phyloP scores from a whole-genome alignment of 1,140 invertebrate genomes.

The Palaemon carinicauda region DNA sequence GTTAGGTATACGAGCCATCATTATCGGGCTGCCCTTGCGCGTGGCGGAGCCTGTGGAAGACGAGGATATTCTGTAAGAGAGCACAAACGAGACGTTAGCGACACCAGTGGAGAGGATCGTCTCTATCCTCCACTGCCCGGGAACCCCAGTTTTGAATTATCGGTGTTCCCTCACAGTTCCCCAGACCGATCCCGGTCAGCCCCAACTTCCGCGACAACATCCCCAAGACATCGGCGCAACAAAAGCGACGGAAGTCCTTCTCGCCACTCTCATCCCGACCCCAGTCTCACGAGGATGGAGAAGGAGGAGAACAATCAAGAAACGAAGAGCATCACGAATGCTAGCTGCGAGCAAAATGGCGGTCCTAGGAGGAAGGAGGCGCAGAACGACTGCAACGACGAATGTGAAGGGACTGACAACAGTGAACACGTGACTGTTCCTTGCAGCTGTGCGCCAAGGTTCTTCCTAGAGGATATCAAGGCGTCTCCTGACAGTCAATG shows the following conservation, averaged over 20 bases:
- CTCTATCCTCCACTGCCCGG: neutral
- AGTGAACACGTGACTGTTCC: constrained; percentile 41
- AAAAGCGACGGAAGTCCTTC: no score
- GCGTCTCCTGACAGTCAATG: neutral
- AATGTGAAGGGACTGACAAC: constrained; percentile 7
- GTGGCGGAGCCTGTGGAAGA: neutral
- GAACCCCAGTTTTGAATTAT: constrained; percentile 25
- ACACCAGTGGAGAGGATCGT: neutral
- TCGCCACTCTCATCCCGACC: neutral
- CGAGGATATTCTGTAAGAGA: constrained; percentile 15
- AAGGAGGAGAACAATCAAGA: neutral
- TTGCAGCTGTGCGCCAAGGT: constrained; percentile 55
- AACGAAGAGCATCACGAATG: neutral
- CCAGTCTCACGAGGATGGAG: neutral
- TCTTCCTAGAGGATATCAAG: constrained; percentile 48
- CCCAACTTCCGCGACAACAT: constrained; percentile 38
- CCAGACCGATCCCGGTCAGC: neutral
- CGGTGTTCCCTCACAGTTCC: constrained; percentile 18
- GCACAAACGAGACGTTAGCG: neutral
- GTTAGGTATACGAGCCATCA: constrained; percentile 40
- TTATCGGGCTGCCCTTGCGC: neutral
- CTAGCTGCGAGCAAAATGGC: constrained; percentile 17
- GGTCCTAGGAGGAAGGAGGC: constrained; percentile 3
- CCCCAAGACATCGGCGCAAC: constrained; percentile 10
- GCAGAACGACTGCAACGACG: constrained; percentile 18